These are phyloP conservation scores for Lacerta agilis DNA, from an alignment of 2,797 vertebrate genomes.

Conservation along the genomic window DNA sequence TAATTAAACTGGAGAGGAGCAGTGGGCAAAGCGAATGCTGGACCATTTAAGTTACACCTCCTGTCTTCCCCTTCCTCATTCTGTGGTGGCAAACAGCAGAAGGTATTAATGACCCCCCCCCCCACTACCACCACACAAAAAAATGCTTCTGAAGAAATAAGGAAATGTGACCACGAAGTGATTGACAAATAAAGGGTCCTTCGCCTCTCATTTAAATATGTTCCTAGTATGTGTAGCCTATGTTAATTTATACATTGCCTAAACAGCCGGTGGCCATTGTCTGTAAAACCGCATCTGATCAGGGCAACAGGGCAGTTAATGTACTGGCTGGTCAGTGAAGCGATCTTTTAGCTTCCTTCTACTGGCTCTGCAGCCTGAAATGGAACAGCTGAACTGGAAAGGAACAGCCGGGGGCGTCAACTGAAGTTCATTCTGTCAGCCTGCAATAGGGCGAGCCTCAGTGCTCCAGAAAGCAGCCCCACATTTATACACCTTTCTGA, in stretches of 20 bases:
- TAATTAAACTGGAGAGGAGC: slow-evolving; percentile 63
- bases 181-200: slow-evolving; percentile 69
- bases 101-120: slow-evolving; percentile 13
- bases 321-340: slow-evolving; percentile 78
- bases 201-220: slow-evolving; percentile 69
- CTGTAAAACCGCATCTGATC: slow-evolving; percentile 76
- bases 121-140: neutral
- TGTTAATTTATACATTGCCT: slow-evolving; percentile 76
- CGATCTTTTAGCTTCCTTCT: slow-evolving; percentile 72
- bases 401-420: slow-evolving; percentile 67
- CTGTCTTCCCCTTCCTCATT: fast-evolving
- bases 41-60: slow-evolving; percentile 28
- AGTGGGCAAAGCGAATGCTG: slow-evolving; percentile 25
- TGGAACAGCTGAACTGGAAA: slow-evolving; percentile 76
- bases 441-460: slow-evolving; percentile 51
- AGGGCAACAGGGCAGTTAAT: slow-evolving; percentile 77
- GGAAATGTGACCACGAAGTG: slow-evolving; percentile 37
- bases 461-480: slow-evolving; percentile 45
- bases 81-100: neutral
- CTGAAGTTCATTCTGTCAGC: slow-evolving; percentile 71
- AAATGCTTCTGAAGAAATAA: slow-evolving; percentile 48
- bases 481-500: neutral
- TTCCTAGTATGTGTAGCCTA: slow-evolving; percentile 64
- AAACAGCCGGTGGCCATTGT: slow-evolving; percentile 75
- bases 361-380: slow-evolving; percentile 66